Base-by-base conservation (phyloP, 2,888 invertebrate genomes). In the Campaea margaritaria region DNA sequence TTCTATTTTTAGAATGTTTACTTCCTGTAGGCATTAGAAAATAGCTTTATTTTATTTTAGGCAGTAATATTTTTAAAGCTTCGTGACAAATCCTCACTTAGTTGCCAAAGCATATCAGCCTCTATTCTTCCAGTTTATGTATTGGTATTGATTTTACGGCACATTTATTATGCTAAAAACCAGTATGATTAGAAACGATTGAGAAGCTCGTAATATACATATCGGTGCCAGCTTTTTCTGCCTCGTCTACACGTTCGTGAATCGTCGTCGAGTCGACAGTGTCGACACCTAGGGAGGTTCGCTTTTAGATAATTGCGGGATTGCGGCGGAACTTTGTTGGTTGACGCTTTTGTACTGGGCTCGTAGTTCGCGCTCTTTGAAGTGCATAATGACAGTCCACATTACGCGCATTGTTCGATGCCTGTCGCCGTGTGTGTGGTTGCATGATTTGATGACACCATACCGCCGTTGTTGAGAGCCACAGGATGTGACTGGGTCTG, bases 301-400 rank as follows among this genome's bases (percentile, higher is more conserved):
- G 80, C 89, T 91, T 90, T 90, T 89, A 88, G 89, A 90, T 91
- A 89, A 91, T 90, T 88, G 86, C 84, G 75, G 86, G 83, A 86
- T 85, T 84, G 83, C 77, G 74, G 70, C 68, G 78, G 79, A 82
- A 83, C 85, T 83, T 82, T 79, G 85, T 82, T 76, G 80, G 78
- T 76, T 70, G 78, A 67, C 74, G 83, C 80, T 83, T 86, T 87
- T 86, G 89, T 82, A 71, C 73, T 72, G 73, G 69, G 69, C 69
- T 55, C 62, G 53, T 62, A 72, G 78, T 76, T 81, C 78, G 75
- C 78, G 78, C 80, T 82, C 81, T 86, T 88, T 87, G 85, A 83
- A 82, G 82, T 82, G 76, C 79, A 78, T 86, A 86, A 86, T 86
- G 81, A 76, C 76, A 71, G 79, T 75, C 67, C 74, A 76, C 74